Base-by-base conservation (phyloP, 2,113 vertebrate species). In the Brienomyrus longianalis region DNA sequence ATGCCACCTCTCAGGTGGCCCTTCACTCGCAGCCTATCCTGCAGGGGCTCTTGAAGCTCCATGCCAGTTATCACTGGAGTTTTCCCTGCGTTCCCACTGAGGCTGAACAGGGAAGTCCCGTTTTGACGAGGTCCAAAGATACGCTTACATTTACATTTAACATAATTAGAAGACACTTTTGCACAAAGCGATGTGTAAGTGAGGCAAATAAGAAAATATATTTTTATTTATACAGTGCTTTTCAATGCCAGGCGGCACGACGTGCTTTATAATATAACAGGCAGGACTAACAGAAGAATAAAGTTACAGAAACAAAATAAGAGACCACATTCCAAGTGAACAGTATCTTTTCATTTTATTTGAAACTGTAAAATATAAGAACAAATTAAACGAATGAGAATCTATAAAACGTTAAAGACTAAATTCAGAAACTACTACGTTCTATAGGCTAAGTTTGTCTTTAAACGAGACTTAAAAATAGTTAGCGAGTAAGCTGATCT, bases 21-120 rank as follows among this genome's bases (percentile, higher is more conserved):
- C 56, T 9, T 80, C 62, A 17, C 47, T 59, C 19, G 51, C 27
- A 86, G 84, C 80, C 88, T 89, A 10, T 95, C 93, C 84, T 88
- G n/a, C 62, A 31, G 66, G 94, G 89, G 86, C 93, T 84, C 90
- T 96, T 87, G 95, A 95, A 83, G 92, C 96, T 96, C 95, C 88
- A 96, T 95, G 92, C 23, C 66, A 39, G 11, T 7, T 21, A 92
- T 92, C 89, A 94, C 85, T 54, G 85, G 93, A 92, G 89, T 88
- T 88, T 31, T 51, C 48, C 39, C 35, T 83, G 89, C 50, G 52
- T 90, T 91, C 90, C 89, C 80, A 4, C 21, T 23, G 6, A 11
- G 31, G 31, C 31, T 31, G 31, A 31, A 31, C 31, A 31, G 31
- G 31, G 31, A 31, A 31, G 31, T 31, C 31, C 31, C 31, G 31